Base-by-base conservation (phyloP, 2,797 vertebrate genomes). In the Tiaroga cobitis region DNA sequence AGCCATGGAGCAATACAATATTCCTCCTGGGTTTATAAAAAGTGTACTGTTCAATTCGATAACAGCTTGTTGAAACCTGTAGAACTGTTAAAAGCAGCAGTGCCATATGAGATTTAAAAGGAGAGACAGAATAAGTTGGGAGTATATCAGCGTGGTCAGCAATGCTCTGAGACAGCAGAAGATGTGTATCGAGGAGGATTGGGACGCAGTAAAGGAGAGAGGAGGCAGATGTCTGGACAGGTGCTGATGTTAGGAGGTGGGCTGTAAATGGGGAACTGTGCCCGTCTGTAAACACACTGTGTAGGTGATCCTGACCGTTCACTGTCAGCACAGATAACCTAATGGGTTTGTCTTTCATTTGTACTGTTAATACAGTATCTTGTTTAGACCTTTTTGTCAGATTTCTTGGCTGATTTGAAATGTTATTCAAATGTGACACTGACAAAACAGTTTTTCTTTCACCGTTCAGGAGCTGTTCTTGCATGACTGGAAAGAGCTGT, bases 221-320 rank as follows among this genome's bases (percentile, higher is more conserved):
- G 16, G 26, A 16, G 26, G 72, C 26, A 51, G 49, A 82, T 82
- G 68, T 56, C 51, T 54, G 61, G 39, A 56, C 46, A 73, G n/a
- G 29, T 46, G 68, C 67, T 37, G 80, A 24, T 70, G 75, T 61
- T 61, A 65, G 77, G 24, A 80, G 29, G 39, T 19, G 56, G 56
- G 68, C 49, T 16, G 37, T 61, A 43, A 82, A 59, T 61, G 43
- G 21, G n/a, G 32, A 59, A 61, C 51, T 43, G 37, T 46, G 32
- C 16, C 16, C 41, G 32, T 19, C 29, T 39, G n/a, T 81, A 72
- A 41, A 81, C n/a, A 73, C 67, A 56, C 32, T 1, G 2, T 9
- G 19, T 11, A 2, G 3, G 1, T 32, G 16, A 19, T 72, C 10
- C 24, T 13, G 49, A 26, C 41, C 37, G 0, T 24, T 69, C 63